Evolutionary conservation across 2,888 invertebrate species (phyloP).

Genomic region (Lamellibrachia satsuma): DNA sequence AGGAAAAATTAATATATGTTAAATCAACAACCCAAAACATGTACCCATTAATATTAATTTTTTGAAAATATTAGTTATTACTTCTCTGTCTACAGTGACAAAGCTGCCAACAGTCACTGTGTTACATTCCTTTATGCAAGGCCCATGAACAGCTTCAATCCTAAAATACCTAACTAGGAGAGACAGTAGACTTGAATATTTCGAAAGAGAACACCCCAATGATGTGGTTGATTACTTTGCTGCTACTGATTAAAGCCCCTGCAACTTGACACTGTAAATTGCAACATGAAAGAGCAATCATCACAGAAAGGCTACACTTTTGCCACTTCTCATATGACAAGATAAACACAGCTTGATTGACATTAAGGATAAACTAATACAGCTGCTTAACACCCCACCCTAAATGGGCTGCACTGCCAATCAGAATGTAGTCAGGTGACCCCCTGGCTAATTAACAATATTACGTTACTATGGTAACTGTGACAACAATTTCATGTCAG

Average conservation of each 20-base stretch:
- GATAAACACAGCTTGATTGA: background rate
- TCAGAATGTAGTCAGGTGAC: background rate
- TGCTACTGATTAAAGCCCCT: background rate
- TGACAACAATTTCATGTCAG: background rate
- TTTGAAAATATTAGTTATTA: no score
- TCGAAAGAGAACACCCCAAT: background rate
- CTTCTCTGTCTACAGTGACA: background rate
- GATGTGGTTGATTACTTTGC: background rate
- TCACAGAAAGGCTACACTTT: conserved; percentile 17
- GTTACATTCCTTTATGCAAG: background rate
- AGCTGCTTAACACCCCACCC: background rate
- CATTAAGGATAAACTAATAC: conserved; percentile 17
- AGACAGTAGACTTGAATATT: background rate
- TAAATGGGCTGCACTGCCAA: background rate
- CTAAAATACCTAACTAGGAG: background rate
- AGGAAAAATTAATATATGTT: no score
- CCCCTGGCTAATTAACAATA: background rate
- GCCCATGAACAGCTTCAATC: background rate
- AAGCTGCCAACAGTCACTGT: background rate
- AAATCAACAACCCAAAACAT: no score
- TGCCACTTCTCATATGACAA: conserved; percentile 10
- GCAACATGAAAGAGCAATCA: conserved; percentile 13
- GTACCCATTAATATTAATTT: no score
- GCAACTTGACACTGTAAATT: background rate
- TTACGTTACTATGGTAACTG: background rate